phyloP scores from a whole-genome alignment of 2,888 invertebrate species.

The Lucinisca nassula region DNA sequence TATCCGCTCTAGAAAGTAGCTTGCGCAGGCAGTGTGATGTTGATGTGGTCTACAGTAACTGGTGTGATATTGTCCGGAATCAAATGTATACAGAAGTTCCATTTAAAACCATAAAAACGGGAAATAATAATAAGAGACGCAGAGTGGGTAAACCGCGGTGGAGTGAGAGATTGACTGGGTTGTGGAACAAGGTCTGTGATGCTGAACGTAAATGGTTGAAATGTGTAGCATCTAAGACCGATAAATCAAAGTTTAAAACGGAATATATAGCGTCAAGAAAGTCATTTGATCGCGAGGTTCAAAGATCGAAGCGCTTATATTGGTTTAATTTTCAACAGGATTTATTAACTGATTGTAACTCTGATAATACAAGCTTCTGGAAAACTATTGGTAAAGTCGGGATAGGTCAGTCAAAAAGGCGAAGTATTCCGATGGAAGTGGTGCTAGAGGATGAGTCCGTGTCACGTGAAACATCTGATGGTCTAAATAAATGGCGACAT shows the following conservation, averaged over 20 bases:
- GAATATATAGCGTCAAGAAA: background rate
- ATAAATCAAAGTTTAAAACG: background rate
- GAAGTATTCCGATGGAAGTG: background rate
- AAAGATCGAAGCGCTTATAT: background rate
- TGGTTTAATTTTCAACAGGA: background rate
- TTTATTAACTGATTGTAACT: background rate
- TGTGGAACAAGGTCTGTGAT: conserved; percentile 8
- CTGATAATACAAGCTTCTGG: background rate
- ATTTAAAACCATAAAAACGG: background rate
- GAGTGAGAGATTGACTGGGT: background rate
- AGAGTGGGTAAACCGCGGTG: conserved; percentile 13
- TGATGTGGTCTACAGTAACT: background rate
- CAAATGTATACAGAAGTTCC: conserved; percentile 14
- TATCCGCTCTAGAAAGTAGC: background rate
- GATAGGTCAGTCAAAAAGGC: background rate
- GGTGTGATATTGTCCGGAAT: background rate
- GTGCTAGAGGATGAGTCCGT: background rate
- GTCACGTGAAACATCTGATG: too few relatives aligned
- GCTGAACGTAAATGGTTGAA: background rate
- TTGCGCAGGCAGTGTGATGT: background rate
- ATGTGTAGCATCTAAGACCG: background rate
- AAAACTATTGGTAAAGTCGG: background rate
- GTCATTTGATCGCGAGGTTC: background rate
- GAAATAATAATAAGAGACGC: background rate
- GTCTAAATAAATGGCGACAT: background rate